A percentile compares a stretch with the other conserved stretches of the same genome.
Evolutionary conservation across 2,888 invertebrate species (phyloP).

Genomic region (Palloptera scutellata): DNA sequence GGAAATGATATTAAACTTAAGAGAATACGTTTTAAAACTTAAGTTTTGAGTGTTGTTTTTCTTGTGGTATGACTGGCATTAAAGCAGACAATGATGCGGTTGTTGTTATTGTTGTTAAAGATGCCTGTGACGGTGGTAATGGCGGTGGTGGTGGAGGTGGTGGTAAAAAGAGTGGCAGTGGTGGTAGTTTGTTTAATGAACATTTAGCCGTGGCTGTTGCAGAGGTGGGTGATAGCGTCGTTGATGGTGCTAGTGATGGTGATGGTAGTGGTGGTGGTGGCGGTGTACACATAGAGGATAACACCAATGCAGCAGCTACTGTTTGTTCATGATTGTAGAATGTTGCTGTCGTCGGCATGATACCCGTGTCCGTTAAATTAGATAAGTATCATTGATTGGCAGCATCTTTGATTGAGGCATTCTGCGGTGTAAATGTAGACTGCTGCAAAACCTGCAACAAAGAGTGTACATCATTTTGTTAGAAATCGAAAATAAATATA

Average conservation of each 20-base stretch:
- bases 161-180: constrained; percentile 44
- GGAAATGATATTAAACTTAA: too few species aligned
- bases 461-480: constrained; percentile 30
- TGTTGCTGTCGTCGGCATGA: constrained; percentile 41
- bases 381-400: constrained; percentile 54
- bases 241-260: constrained; percentile 31
- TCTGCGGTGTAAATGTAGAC: constrained; percentile 32
- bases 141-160: constrained; percentile 38
- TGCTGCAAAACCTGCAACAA: constrained; percentile 36
- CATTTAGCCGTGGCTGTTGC: constrained; percentile 17
- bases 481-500: constrained; percentile 18
- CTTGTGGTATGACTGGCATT: constrained; percentile 10
- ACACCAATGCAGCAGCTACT: constrained; percentile 55
- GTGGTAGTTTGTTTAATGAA: constrained; percentile 36
- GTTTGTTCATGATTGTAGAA: constrained; percentile 59
- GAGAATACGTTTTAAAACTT: background rate
- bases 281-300: constrained; percentile 53
- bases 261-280: constrained; percentile 32
- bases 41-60: constrained; percentile 9
- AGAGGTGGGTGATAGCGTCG: constrained; percentile 29
- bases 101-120: constrained; percentile 8
- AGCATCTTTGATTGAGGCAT: constrained; percentile 34
- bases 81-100: constrained; percentile 3
- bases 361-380: constrained; percentile 28
- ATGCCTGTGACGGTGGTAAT: constrained; percentile 23